Conservation (phyloP, 1,140 invertebrate species). For the Drosophila littoralis region DNA sequence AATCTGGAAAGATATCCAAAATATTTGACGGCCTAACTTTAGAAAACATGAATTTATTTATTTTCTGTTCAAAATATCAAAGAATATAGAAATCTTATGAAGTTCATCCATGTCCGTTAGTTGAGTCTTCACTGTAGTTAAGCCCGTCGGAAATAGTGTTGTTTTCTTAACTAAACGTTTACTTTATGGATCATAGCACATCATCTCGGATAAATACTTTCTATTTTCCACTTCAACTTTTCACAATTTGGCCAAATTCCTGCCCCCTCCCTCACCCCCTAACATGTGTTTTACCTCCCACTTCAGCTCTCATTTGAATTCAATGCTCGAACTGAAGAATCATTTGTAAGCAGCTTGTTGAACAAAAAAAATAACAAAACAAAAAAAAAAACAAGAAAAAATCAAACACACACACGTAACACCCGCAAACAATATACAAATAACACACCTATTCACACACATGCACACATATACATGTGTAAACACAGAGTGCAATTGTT, state of each 20-base stretch:
- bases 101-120: too few species aligned
- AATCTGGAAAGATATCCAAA: too few species aligned
- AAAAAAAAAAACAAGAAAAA: background rate
- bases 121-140: too few species aligned
- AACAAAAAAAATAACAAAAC: conserved; percentile 9
- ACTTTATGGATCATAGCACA: too few species aligned
- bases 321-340: conserved; percentile 47
- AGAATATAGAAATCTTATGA: too few species aligned
- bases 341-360: conserved; percentile 53
- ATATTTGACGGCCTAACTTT: too few species aligned
- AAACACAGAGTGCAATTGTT: conserved; percentile 37
- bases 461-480: background rate
- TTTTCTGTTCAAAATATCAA: too few species aligned
- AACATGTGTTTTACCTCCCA: too few species aligned
- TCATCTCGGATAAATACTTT: background rate
- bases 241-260: background rate
- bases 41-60: too few species aligned
- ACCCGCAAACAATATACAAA: conserved; percentile 53
- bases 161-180: too few species aligned
- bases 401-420: conserved; percentile 33
- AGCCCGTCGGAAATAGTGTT: too few species aligned
- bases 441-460: conserved; percentile 27
- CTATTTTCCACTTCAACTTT: background rate
- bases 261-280: background rate
- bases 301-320: conserved; percentile 38